phyloP scores from a whole-genome alignment of 2,797 vertebrate genomes.

The Micromesistius poutassou region DNA sequence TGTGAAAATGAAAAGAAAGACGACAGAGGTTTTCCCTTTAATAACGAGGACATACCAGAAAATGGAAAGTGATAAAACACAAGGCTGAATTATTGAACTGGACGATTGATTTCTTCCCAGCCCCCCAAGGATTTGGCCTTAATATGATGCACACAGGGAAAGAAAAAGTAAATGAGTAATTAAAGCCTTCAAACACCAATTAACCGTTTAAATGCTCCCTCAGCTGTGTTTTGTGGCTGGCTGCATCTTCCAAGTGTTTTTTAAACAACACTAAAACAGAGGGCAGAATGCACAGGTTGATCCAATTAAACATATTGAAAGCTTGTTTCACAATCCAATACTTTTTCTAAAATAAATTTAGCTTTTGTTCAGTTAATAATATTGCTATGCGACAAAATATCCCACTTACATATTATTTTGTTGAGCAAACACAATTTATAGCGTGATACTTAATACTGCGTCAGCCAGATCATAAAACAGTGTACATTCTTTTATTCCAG shows the following conservation, averaged over 20 bases:
- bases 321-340: not conserved
- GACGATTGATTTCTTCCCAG: conserved; percentile 37
- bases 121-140: conserved; percentile 14
- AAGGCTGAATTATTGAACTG: conserved; percentile 38
- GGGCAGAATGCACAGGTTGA: not conserved
- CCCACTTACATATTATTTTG: not conserved
- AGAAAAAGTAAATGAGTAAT: conserved; percentile 36
- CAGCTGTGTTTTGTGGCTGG: conserved; percentile 18
- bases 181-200: conserved; percentile 24
- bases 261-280: conserved; percentile 21
- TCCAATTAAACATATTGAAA: not conserved
- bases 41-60: conserved; percentile 48
- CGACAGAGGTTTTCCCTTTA: conserved; percentile 37
- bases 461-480: too few relatives aligned
- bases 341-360: not conserved
- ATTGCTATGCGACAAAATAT: not conserved
- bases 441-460: too few relatives aligned
- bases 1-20: conserved; percentile 7
- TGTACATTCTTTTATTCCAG: too few relatives aligned
- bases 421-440: not conserved
- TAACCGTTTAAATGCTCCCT: conserved; percentile 17
- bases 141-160: not conserved
- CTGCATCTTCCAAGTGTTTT: conserved; percentile 26
- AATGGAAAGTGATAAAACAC: conserved; percentile 36
- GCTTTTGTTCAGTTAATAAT: not conserved